phyloP scores from a whole-genome alignment of 2,113 vertebrate genomes.

The Arvicanthis niloticus region DNA sequence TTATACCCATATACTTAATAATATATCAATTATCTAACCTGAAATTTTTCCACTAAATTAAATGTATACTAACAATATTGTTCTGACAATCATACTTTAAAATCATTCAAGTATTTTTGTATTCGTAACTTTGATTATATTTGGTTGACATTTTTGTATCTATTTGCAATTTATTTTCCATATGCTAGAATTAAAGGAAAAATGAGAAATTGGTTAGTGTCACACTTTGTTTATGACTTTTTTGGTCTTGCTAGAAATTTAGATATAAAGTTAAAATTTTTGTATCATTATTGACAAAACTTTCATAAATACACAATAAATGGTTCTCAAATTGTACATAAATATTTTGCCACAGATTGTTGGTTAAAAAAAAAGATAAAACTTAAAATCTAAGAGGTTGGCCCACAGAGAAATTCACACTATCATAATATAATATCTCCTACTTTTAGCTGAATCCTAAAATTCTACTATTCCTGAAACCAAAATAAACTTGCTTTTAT shows the following conservation, averaged over 20 bases:
- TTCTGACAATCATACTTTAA: not conserved
- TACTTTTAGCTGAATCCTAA: not conserved
- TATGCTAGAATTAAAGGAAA: not conserved
- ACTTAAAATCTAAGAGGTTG: not conserved
- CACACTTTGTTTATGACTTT: not conserved
- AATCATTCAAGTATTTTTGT: not conserved
- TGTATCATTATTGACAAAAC: not conserved
- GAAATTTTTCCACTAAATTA: not conserved
- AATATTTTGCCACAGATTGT: not conserved
- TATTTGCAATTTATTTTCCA: not conserved
- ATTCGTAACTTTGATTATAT: not conserved
- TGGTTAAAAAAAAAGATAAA: too few relatives aligned
- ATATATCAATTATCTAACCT: not conserved
- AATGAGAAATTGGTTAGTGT: not conserved
- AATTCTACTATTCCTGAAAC: not conserved
- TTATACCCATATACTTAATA: not conserved
- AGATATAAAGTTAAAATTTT: not conserved
- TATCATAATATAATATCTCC: not conserved
- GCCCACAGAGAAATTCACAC: not conserved
- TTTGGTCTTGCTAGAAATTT: not conserved
- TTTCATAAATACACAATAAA: not conserved
- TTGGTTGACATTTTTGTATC: not conserved
- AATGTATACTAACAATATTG: not conserved
- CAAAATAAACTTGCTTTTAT: slow-evolving; percentile 8
- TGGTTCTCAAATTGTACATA: not conserved